A percentile compares a stretch with the other conserved stretches of the same genome.
Evolutionary conservation across 1,140 invertebrate genomes (phyloP).

Genomic region (Drepana arcuata): DNA sequence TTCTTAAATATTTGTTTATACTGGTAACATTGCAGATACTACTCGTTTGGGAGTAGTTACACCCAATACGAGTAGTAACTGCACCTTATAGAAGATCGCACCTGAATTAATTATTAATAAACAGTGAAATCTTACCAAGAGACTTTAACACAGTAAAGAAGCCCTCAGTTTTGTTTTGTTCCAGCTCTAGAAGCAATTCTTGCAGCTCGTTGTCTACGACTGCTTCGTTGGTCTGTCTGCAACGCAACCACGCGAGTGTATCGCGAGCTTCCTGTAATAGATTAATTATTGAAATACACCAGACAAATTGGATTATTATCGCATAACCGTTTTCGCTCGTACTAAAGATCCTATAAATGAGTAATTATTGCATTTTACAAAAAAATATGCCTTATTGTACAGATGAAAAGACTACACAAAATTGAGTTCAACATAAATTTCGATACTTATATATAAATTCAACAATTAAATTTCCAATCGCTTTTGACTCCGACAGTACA

Average conservation of each 20-base stretch:
- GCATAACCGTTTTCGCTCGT: too few species aligned
- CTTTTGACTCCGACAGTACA: too few species aligned
- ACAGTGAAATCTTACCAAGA: too few species aligned
- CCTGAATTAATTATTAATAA: too few species aligned
- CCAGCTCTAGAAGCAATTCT: constrained; percentile 36
- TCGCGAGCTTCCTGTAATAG: constrained; percentile 42
- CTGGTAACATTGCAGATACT: background rate
- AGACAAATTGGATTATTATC: too few species aligned
- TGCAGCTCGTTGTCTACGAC: constrained; percentile 41
- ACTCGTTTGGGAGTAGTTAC: background rate
- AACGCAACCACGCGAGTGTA: constrained; percentile 49
- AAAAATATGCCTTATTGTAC: too few species aligned
- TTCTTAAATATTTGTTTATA: background rate
- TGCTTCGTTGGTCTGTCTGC: constrained; percentile 31
- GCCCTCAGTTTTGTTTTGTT: constrained; percentile 30
- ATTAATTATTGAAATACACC: background rate
- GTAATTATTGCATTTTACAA: too few species aligned
- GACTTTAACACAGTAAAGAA: constrained; percentile 34
- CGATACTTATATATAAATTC: too few species aligned
- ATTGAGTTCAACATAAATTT: too few species aligned
- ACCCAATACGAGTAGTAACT: background rate
- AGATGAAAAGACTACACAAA: too few species aligned
- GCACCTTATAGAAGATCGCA: background rate
- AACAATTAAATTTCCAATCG: too few species aligned
- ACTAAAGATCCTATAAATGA: too few species aligned